These are phyloP conservation scores for Oryzias sinensis DNA, from an alignment of 2,797 vertebrate genomes.

Conservation along the genomic window DNA sequence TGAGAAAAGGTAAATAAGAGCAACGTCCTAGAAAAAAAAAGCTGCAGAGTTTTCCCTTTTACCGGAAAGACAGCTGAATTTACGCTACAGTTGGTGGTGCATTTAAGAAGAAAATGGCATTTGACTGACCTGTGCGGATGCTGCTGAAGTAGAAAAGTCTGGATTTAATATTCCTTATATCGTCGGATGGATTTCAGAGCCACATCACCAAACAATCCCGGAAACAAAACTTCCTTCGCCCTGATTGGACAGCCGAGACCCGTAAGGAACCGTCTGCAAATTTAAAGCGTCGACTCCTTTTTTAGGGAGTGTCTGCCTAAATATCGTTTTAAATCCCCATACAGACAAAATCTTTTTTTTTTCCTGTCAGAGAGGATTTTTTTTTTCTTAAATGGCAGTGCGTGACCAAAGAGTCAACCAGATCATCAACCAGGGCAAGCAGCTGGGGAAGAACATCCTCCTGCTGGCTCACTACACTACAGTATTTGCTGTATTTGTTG, in stretches of 20 bases:
- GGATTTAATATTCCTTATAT: conserved; percentile 60
- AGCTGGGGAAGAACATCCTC: conserved; percentile 72
- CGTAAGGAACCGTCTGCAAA: conserved; percentile 58
- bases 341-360: not conserved
- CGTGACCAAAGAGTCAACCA: conserved; percentile 64
- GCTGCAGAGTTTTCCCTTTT: conserved; percentile 7
- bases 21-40: conserved; percentile 18
- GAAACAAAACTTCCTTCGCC: conserved; percentile 70
- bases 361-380: not conserved
- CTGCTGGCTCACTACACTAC: conserved; percentile 70
- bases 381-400: conserved; percentile 35
- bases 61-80: conserved; percentile 19
- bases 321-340: not conserved
- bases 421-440: conserved; percentile 67
- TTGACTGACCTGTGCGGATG: conserved; percentile 68
- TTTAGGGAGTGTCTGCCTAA: conserved; percentile 26
- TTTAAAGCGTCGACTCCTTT: not conserved
- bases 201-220: conserved; percentile 85
- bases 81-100: not conserved
- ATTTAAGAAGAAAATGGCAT: not conserved
- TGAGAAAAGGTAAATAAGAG: conserved; percentile 40
- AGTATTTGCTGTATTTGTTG: conserved; percentile 64
- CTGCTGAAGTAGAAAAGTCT: conserved; percentile 47
- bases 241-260: conserved; percentile 68
- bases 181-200: conserved; percentile 74